Evolutionary conservation across 2,113 vertebrate species (phyloP).

Genomic region (Poeciliopsis prolifica): DNA sequence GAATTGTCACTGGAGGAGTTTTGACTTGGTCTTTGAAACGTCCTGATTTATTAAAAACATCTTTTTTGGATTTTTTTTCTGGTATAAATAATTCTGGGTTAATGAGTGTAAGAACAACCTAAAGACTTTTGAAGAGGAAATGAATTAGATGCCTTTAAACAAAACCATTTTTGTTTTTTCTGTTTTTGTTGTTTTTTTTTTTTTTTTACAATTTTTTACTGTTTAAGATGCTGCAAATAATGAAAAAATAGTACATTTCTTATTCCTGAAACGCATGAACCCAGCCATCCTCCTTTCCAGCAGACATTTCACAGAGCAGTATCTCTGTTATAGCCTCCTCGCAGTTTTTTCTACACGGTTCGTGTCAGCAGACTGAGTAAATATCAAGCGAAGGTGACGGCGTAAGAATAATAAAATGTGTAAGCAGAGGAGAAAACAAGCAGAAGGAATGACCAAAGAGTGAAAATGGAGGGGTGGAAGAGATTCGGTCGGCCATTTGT

Average conservation of each 20-base stretch:
- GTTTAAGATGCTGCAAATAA: not conserved
- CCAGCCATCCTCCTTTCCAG: no score
- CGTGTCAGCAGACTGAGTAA: not conserved
- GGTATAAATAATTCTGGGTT: no score
- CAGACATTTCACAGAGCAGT: not conserved
- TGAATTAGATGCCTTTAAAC: not conserved
- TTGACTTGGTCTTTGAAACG: no score
- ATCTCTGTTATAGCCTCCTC: not conserved
- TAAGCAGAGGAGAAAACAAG: not conserved
- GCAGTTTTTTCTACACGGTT: not conserved
- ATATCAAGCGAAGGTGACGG: not conserved
- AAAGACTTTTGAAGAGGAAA: not conserved
- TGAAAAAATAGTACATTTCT: not conserved
- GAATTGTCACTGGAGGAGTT: no score
- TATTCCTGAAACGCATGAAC: not conserved
- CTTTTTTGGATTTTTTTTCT: no score
- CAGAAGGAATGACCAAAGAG: not conserved
- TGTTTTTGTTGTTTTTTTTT: no score
- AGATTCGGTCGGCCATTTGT: slow-evolving; percentile 48
- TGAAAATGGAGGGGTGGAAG: not conserved
- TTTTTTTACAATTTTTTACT: not conserved
- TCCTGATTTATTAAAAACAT: no score
- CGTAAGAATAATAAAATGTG: not conserved
- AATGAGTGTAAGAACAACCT: not conserved
- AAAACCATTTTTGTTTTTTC: no score